Base-by-base conservation (phyloP, 2,113 vertebrate species). In the Amblyornis subalaris region DNA sequence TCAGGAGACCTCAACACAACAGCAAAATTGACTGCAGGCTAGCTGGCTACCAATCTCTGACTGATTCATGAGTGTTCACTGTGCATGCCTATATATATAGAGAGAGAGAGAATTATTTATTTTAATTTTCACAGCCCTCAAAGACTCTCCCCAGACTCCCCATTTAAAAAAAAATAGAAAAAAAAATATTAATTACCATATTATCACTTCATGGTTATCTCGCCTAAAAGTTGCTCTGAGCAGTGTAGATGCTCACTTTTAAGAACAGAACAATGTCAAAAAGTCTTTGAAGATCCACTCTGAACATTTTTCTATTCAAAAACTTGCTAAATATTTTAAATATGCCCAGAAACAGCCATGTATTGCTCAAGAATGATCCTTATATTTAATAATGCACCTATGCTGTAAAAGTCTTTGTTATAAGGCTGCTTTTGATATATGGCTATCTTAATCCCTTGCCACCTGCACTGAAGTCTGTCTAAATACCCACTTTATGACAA, bases 251-350 rank as follows among this genome's bases (percentile, higher is more conserved):
- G 79, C 89, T 96, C 90, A 85, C 95, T 96, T 96, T 89, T 81
- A 95, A 96, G 95, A 96, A 96, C 64, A 74, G 91, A 97, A 95
- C 93, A 93, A 95, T 85, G 95, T 96, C 95, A 96, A 89, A 91
- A 96, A 96, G 92, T 85, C 97, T 97, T 95, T 94, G 97, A 96
- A 96, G 80, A 97, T 87, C 42, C 64, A 88, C 95, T 92, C 38
- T 0, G 33, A 96, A 97, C 28, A 81, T 87, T 94, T 95, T 96
- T 94, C 71, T 91, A 75, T 85, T 96, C 64, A 78, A 90, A 97
- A 97, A 92, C 81, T 93, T 80, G 20, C 64, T 95, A 94, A 95
- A 93, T 96, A 94, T 93, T 96, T 97, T 88, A 94, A 94, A 93
- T 55, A 57, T 67, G 28, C 64, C 44, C 89, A 84, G 88, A 91